Conservation (phyloP, 2,797 vertebrate species). For the Bryconaethiops microstoma region DNA sequence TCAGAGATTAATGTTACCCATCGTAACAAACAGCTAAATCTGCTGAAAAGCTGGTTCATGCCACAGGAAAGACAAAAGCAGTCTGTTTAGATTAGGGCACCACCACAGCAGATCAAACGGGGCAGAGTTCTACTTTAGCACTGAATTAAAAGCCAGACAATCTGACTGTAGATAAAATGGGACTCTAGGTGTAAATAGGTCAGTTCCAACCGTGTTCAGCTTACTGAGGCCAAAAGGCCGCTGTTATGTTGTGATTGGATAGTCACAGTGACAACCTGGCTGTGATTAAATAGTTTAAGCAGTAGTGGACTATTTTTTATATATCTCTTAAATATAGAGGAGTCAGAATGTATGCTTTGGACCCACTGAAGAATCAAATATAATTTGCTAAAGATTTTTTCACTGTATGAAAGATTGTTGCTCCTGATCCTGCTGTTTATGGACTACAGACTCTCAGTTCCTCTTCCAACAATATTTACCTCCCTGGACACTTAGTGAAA, state of each 20-base stretch:
- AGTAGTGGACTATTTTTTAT: too few relatives aligned
- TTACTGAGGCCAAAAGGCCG: conserved; percentile 23
- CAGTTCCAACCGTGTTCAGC: conserved; percentile 25
- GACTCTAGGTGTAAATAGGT: conserved; percentile 31
- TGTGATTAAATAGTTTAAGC: not conserved
- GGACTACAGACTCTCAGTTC: too few relatives aligned
- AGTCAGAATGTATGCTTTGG: not conserved
- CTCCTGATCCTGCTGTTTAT: too few relatives aligned
- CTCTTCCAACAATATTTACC: too few relatives aligned
- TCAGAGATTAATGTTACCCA: conserved; percentile 47
- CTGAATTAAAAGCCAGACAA: conserved; percentile 39
- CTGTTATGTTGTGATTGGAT: conserved; percentile 22
- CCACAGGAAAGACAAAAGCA: conserved; percentile 34
- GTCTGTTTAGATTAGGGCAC: conserved; percentile 34
- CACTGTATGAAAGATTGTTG: too few relatives aligned
- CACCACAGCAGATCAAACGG: conserved; percentile 24
- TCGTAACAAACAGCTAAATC: conserved; percentile 28
- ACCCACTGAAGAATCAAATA: not conserved
- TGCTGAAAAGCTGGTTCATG: conserved; percentile 40
- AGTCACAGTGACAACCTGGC: not conserved
- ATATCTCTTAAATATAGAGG: too few relatives aligned
- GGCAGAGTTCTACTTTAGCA: conserved; percentile 33
- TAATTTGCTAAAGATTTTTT: too few relatives aligned
- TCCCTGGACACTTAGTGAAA: too few relatives aligned
- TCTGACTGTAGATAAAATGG: conserved; percentile 32